Conservation (phyloP, 2,797 vertebrate genomes). For the Cyprinella venusta region DNA sequence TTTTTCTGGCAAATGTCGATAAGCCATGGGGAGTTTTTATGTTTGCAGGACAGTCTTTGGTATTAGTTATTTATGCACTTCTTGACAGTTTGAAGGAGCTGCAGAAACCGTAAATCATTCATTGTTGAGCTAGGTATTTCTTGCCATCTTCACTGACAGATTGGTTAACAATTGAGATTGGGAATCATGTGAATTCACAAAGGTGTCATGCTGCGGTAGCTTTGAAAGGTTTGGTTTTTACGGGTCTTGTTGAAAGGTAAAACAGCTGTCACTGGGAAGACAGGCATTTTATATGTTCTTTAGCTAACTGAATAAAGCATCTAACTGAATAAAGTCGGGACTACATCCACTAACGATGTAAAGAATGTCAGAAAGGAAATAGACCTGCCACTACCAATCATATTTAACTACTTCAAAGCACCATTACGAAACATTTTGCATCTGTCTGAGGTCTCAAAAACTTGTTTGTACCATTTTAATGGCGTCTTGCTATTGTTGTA, state of each 20-base stretch:
- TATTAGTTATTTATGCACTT: conserved; percentile 10
- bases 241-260: background rate
- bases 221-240: conserved; percentile 22
- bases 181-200: conserved; percentile 18
- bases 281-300: background rate
- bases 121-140: background rate
- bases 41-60: background rate
- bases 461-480: conserved; percentile 32
- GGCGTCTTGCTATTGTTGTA: conserved; percentile 58
- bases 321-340: background rate
- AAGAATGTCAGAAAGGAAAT: background rate
- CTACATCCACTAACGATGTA: background rate
- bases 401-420: background rate
- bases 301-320: conserved; percentile 1
- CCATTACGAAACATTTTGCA: background rate
- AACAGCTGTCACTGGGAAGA: conserved; percentile 19
- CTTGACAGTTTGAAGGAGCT: conserved; percentile 5
- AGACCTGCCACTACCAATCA: background rate
- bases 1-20: conserved; percentile 11
- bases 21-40: background rate
- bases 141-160: conserved; percentile 12
- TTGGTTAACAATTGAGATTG: conserved; percentile 2
- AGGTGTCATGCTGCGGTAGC: background rate
- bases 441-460: background rate
- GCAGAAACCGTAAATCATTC: background rate